Evolutionary conservation across 2,797 vertebrate genomes (phyloP), one percentile per base, ranked within the genome.

Genomic region (Phrynocephalus vlangalii): DNA sequence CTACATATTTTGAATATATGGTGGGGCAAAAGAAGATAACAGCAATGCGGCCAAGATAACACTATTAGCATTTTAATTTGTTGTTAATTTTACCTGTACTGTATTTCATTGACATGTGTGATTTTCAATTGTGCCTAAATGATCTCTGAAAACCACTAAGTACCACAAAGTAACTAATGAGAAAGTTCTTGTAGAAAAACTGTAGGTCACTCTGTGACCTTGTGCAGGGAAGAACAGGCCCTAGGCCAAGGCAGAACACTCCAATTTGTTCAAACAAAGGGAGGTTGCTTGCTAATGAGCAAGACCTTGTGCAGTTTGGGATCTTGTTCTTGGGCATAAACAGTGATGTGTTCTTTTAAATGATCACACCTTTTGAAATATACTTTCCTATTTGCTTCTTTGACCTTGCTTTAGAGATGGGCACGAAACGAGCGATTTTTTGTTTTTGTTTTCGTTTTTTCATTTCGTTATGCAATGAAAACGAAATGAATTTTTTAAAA

Each of bases 361-460:
- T 68, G 81, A 87, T 68, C 15, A 77, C 77, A 28, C 24, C 73
- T 68, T 83, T 87, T 77, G 63, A 87, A 78, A 83, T 77, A 78
- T 56, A 50, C 10, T 44, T 87, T 33, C 48, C 24, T 24, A 22
- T 68, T 56, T 87, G 44, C 68, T 83, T 77, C 63, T 77, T 87
- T 56, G 48, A 83, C 72, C 80, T 83, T 83, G 73, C 86, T 83
- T 87, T 56, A 33, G 33, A 33, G 33, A 33, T 33, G 33, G 33
- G 33, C 33, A 33, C 33, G 2, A 3, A 33, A 33, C 33, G 33
- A 33, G 33, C 33, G 33, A 33, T 33, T 33, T 33, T 33, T 33
- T 3, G 2, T 33, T 33, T 33, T 33, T 3, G 33, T 52, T 33
- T 33, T 33, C 2, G 2, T 33, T 33, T 33, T 33, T 33, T 33